Conservation (phyloP, 2,888 invertebrate species). For the Drosophila nr. medialis region DNA sequence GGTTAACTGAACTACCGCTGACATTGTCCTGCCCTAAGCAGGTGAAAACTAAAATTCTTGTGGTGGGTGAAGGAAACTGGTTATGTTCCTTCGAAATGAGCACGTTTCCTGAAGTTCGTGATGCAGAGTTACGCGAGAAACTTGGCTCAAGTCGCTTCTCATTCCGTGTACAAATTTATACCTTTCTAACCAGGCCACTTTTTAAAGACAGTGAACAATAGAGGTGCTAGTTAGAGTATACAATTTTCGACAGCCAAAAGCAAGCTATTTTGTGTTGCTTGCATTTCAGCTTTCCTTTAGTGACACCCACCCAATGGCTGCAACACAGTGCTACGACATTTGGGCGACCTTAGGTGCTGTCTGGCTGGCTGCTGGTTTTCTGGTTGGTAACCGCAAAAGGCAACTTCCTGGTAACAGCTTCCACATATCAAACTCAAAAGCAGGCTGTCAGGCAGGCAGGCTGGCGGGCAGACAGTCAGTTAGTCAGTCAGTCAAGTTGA, state of each 20-base stretch:
- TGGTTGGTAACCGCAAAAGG: constrained; percentile 47
- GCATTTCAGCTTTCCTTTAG: constrained; percentile 12
- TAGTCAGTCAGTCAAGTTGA: constrained; percentile 39
- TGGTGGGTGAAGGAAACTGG: neutral
- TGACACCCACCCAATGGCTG: constrained; percentile 29
- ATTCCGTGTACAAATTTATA: neutral
- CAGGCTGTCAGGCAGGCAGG: constrained; percentile 38
- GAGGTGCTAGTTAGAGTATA: neutral
- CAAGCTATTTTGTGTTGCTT: neutral
- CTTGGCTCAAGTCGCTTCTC: neutral
- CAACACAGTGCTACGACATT: constrained; percentile 38
- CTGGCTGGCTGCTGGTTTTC: constrained; percentile 19
- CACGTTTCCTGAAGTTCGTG: neutral
- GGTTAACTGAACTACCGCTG: neutral
- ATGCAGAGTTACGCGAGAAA: neutral
- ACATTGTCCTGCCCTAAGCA: neutral
- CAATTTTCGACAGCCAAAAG: neutral
- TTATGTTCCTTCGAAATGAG: neutral
- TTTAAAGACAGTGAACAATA: neutral
- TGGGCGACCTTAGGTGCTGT: constrained; percentile 66
- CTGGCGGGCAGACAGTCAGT: constrained; percentile 26
- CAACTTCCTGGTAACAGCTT: constrained; percentile 58
- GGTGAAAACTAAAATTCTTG: neutral
- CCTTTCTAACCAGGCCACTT: neutral
- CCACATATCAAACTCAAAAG: constrained; percentile 64